These are phyloP conservation scores for Orcinus orca DNA, from an alignment of 2,113 vertebrate genomes.

Conservation along the genomic window DNA sequence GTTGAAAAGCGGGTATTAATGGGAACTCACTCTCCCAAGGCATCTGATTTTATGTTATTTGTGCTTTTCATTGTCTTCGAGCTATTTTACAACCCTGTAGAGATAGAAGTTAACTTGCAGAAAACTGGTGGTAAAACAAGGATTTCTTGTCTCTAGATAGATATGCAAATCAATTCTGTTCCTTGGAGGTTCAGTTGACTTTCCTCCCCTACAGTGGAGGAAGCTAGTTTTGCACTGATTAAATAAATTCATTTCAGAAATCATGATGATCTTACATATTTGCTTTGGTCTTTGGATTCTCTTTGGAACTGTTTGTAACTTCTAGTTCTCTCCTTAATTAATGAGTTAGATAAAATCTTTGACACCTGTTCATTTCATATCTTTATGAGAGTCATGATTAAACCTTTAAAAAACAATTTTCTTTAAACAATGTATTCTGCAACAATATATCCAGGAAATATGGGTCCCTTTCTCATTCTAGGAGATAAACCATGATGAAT, in stretches of 20 bases:
- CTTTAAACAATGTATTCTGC: not conserved
- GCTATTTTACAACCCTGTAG: not conserved
- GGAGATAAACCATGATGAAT: not conserved
- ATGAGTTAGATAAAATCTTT: slow-evolving; percentile 8
- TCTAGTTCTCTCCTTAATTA: not conserved
- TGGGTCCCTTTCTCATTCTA: not conserved
- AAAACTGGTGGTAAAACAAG: slow-evolving; percentile 20
- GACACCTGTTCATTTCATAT: not conserved
- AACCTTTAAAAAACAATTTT: not conserved
- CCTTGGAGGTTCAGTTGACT: not conserved
- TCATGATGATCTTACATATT: not conserved
- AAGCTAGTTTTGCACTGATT: not conserved
- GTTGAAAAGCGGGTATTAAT: not conserved
- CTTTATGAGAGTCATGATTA: not conserved
- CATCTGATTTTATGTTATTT: not conserved
- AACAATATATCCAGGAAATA: not conserved
- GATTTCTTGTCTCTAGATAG: not conserved
- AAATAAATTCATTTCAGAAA: not conserved
- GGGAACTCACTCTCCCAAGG: not conserved
- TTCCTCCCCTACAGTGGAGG: not conserved
- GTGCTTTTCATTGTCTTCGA: slow-evolving; percentile 14
- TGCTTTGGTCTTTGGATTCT: not conserved
- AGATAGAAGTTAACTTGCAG: not conserved
- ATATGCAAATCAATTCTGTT: slow-evolving; percentile 30
- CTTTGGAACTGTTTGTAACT: not conserved